Evolutionary conservation across 2,797 vertebrate genomes (phyloP).

Genomic region (Phalloptychus januarius): DNA sequence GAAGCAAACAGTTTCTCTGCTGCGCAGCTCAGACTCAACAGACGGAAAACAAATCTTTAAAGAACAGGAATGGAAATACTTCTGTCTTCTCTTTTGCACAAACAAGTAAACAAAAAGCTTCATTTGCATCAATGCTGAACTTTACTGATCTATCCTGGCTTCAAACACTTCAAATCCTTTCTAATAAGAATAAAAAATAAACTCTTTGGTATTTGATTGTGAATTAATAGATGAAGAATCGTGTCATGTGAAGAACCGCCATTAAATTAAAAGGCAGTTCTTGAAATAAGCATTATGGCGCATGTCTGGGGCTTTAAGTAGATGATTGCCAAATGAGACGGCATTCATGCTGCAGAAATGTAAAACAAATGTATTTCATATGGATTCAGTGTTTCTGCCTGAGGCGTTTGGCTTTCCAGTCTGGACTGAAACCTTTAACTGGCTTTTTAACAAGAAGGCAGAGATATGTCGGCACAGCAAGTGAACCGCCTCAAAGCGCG

Average conservation of each 20-base stretch:
- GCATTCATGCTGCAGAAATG: neutral
- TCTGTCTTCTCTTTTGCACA: slow-evolving; percentile 1
- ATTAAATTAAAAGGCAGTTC: slow-evolving; percentile 14
- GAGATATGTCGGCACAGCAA: slow-evolving; percentile 39
- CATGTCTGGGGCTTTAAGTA: slow-evolving; percentile 1
- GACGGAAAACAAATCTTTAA: neutral
- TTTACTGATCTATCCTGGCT: slow-evolving; percentile 34
- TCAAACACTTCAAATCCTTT: slow-evolving; percentile 30
- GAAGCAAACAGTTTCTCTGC: slow-evolving; percentile 12
- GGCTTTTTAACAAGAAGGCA: slow-evolving; percentile 25
- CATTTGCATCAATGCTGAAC: slow-evolving; percentile 19
- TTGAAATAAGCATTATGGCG: slow-evolving; percentile 3
- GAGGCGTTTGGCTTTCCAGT: slow-evolving; percentile 29
- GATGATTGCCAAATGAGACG: slow-evolving; percentile 23
- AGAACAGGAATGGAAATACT: neutral
- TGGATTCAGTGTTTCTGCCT: slow-evolving; percentile 33
- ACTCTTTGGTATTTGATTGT: slow-evolving; percentile 22
- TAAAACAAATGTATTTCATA: slow-evolving; percentile 44
- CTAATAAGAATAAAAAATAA: slow-evolving; percentile 9
- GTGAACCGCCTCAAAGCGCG: slow-evolving; percentile 9
- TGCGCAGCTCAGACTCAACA: neutral
- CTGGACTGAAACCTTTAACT: slow-evolving; percentile 34
- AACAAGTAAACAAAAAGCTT: slow-evolving; percentile 5
- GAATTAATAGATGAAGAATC: neutral
- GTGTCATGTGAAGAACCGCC: neutral